These are phyloP conservation scores for Porites lobata DNA, from an alignment of 92 coral and sea anemone genomes.

Conservation along the genomic window DNA sequence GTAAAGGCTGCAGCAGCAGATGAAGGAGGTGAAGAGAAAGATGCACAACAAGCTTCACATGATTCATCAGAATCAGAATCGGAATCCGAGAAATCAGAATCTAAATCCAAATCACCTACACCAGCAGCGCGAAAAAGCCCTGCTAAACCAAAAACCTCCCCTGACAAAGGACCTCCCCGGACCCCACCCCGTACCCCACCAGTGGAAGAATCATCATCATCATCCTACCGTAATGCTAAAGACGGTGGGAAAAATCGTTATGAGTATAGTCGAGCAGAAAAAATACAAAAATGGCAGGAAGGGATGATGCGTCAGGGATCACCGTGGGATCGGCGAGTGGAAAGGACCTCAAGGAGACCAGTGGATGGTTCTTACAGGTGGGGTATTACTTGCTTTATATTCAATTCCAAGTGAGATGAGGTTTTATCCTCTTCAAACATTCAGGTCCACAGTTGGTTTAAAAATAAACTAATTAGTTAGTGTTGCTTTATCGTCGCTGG, in stretches of 20 bases:
- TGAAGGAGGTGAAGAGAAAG: conserved; percentile 34
- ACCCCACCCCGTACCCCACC: conserved; percentile 70
- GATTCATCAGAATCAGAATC: conserved; percentile 77
- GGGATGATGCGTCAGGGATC: conserved; percentile 40
- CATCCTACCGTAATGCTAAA: conserved; percentile 45
- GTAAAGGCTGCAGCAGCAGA: conserved; percentile 5
- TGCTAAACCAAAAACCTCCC: conserved; percentile 28
- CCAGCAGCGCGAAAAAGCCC: conserved; percentile 40
- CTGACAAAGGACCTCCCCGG: conserved; percentile 55
- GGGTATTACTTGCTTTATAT: background rate
- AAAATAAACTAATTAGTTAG: too few species aligned
- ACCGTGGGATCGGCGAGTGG: conserved; percentile 66
- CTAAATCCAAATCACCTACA: conserved; percentile 20
- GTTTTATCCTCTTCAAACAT: too few species aligned
- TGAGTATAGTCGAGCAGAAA: conserved; percentile 71
- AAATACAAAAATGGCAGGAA: conserved; percentile 69
- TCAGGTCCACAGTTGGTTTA: too few species aligned
- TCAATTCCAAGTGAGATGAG: too few species aligned
- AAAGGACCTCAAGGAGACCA: conserved; percentile 9
- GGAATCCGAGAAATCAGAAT: conserved; percentile 37
- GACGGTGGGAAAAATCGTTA: conserved; percentile 61
- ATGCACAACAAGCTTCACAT: conserved; percentile 56
- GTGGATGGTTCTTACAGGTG: conserved; percentile 60
- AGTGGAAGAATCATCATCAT: conserved; percentile 54
- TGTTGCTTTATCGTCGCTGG: too few species aligned